These are phyloP conservation scores for Tachina fera DNA, from an alignment of 2,888 invertebrate genomes.

Conservation along the genomic window DNA sequence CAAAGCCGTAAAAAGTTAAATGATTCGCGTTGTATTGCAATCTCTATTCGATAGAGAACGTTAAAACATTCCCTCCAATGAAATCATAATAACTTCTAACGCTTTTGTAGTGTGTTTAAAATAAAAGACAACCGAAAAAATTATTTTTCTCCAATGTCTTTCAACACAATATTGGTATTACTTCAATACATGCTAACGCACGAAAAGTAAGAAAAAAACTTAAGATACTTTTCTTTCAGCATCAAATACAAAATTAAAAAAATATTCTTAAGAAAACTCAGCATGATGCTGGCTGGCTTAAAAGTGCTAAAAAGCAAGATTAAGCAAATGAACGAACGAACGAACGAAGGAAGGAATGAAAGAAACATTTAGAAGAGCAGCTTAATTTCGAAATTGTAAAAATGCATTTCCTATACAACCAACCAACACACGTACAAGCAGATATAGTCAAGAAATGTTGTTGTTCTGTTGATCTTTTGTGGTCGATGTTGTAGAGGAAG, in stretches of 20 bases:
- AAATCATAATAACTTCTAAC: not conserved
- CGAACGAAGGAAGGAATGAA: not conserved
- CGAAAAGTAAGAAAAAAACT: not conserved
- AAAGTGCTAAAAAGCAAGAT: slow-evolving; percentile 36
- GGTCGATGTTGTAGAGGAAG: slow-evolving; percentile 65
- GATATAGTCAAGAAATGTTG: slow-evolving; percentile 9
- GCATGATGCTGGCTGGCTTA: not conserved
- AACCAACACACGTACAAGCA: no score
- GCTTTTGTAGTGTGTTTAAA: not conserved
- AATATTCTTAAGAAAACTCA: slow-evolving; percentile 49
- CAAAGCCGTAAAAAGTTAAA: no score
- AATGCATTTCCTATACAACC: slow-evolving; percentile 62
- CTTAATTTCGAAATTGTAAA: slow-evolving; percentile 44
- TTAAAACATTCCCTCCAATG: not conserved
- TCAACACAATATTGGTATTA: slow-evolving; percentile 56
- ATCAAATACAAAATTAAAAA: slow-evolving; percentile 32
- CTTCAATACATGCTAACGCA: slow-evolving; percentile 43
- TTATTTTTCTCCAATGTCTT: slow-evolving; percentile 52
- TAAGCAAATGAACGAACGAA: not conserved
- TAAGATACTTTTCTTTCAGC: slow-evolving; percentile 48
- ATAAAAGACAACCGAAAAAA: slow-evolving; percentile 20
- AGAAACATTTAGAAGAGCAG: slow-evolving; percentile 36
- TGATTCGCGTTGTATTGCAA: no score
- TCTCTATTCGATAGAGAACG: no score
- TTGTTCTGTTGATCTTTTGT: slow-evolving; percentile 45